Conservation (phyloP, 64 coral and sea anemone species). For the Catalaphyllia jardinei region DNA sequence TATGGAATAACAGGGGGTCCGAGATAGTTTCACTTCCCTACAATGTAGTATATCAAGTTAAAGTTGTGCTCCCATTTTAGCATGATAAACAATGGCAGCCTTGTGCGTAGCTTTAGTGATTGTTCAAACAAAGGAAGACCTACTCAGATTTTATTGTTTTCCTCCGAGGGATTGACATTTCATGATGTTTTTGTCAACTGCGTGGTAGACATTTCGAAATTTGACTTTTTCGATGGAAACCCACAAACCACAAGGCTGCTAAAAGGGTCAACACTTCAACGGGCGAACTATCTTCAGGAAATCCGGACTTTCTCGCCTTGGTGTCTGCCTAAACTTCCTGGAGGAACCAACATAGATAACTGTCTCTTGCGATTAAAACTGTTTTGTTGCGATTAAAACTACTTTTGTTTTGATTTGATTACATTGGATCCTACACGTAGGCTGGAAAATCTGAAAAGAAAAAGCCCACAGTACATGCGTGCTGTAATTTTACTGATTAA, state of each 20-base stretch:
- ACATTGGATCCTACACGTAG: neutral
- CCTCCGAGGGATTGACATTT: neutral
- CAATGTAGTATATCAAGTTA: no score
- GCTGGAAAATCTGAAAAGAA: neutral
- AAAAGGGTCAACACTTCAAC: conserved; percentile 2
- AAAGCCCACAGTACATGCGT: neutral
- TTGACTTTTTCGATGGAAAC: neutral
- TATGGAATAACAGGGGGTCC: neutral
- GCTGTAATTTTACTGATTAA: neutral
- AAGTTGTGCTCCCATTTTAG: no score
- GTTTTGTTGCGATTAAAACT: neutral
- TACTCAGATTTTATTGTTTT: no score
- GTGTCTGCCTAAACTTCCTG: conserved; percentile 3
- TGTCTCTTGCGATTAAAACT: neutral
- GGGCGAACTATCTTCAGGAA: neutral
- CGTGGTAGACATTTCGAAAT: neutral
- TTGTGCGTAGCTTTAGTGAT: neutral
- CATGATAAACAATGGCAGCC: neutral
- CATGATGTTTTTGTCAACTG: conserved; percentile 7
- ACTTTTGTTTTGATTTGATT: neutral
- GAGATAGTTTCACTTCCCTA: neutral
- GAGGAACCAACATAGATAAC: neutral
- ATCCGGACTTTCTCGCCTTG: conserved; percentile 45
- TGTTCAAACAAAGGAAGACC: neutral
- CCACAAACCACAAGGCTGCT: conserved; percentile 39